These are phyloP conservation scores for Ophioderma brevispina DNA, from an alignment of 35 echinoderm and acorn worm genomes.

Conservation along the genomic window DNA sequence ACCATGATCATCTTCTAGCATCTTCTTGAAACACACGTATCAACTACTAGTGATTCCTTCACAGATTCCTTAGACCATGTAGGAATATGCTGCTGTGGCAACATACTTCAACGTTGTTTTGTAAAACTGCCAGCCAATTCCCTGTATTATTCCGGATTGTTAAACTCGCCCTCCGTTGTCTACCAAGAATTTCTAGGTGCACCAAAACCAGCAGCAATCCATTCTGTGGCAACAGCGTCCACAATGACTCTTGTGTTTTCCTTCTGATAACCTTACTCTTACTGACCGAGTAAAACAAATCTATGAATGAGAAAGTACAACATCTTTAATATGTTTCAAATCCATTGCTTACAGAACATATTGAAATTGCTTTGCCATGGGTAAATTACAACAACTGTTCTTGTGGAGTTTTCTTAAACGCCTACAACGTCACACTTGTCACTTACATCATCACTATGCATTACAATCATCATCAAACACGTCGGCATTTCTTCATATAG, in stretches of 20 bases:
- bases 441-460: conserved; percentile 34
- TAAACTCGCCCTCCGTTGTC: conserved; percentile 23
- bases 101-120: conserved; percentile 12
- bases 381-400: conserved; percentile 42
- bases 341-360: conserved; percentile 57
- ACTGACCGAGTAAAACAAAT: conserved; percentile 39
- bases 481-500: conserved; percentile 20
- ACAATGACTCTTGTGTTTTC: conserved; percentile 29
- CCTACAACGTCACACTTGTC: conserved; percentile 56
- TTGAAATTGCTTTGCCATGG: conserved; percentile 52
- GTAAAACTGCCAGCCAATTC: conserved; percentile 20
- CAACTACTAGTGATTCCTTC: conserved; percentile 21
- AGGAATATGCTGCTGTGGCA: conserved; percentile 10
- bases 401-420: conserved; percentile 55
- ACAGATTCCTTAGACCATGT: conserved; percentile 19
- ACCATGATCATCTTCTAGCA: background rate
- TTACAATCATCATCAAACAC: conserved; percentile 35
- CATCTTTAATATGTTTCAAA: conserved; percentile 39
- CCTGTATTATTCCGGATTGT: conserved; percentile 59
- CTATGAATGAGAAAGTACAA: conserved; percentile 55
- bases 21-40: conserved; percentile 14
- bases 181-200: conserved; percentile 30
- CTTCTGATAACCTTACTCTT: conserved; percentile 43
- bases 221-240: conserved; percentile 44
- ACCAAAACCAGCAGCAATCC: conserved; percentile 59